Evolutionary conservation across 2,113 vertebrate species (phyloP).

Genomic region (Athene noctua): DNA sequence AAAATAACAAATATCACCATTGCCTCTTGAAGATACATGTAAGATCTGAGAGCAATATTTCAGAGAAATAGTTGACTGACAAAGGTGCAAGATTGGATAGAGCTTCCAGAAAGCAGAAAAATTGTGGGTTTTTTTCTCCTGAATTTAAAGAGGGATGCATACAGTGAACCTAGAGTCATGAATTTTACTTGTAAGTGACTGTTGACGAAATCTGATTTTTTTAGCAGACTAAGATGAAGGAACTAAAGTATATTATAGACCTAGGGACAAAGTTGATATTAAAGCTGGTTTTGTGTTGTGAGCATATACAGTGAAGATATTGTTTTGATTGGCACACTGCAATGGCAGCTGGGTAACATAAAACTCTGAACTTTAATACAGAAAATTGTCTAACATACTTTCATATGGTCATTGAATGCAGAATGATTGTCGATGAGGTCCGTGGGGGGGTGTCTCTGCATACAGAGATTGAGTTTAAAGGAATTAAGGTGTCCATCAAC

Average conservation of each 20-base stretch:
- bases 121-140: neutral
- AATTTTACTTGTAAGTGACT: neutral
- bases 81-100: neutral
- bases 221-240: neutral
- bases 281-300: neutral
- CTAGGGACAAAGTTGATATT: neutral
- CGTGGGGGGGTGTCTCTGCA: neutral
- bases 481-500: neutral
- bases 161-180: neutral
- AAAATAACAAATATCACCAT: slow-evolving; percentile 13
- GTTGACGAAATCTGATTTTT: neutral
- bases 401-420: neutral
- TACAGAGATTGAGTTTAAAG: neutral
- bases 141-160: neutral
- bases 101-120: neutral
- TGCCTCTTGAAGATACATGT: neutral
- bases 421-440: neutral
- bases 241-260: neutral
- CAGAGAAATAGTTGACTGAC: neutral
- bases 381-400: neutral
- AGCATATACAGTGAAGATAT: neutral
- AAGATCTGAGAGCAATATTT: slow-evolving; percentile 2
- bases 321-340: neutral
- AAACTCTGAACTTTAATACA: neutral
- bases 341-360: rapidly evolving